A percentile compares a stretch with the other conserved stretches of the same genome.
These are phyloP conservation scores for Tapirus terrestris DNA, from an alignment of 2,113 vertebrate genomes.

Conservation along the genomic window DNA sequence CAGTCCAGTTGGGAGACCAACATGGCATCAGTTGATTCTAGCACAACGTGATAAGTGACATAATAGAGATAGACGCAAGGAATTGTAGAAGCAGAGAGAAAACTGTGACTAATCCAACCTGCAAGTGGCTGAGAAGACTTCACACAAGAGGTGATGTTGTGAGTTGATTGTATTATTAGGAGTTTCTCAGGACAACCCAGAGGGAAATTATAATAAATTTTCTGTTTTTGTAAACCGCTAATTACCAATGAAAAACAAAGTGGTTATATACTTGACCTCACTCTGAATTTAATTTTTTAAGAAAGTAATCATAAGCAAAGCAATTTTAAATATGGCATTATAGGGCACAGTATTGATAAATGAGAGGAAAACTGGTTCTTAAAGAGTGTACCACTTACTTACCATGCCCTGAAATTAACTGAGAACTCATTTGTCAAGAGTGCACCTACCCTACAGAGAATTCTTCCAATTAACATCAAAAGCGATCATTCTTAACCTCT, in stretches of 20 bases:
- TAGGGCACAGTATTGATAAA: slow-evolving; percentile 62
- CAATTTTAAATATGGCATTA: slow-evolving; percentile 50
- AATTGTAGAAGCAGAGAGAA: background rate
- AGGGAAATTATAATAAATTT: background rate
- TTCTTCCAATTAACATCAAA: slow-evolving; percentile 79
- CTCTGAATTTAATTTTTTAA: slow-evolving; percentile 64
- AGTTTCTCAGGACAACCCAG: background rate
- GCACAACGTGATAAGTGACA: rapidly evolving
- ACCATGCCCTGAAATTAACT: slow-evolving; percentile 70
- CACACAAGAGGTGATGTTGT: background rate
- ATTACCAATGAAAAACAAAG: slow-evolving; percentile 31
- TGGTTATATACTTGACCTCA: background rate
- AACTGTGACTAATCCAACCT: no score
- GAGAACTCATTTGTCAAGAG: slow-evolving; percentile 76
- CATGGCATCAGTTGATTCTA: rapidly evolving
- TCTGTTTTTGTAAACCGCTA: background rate
- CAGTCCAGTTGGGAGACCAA: background rate
- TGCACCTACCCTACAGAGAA: slow-evolving; percentile 64
- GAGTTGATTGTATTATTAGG: background rate
- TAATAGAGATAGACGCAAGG: background rate
- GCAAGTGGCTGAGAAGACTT: background rate
- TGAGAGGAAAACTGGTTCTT: slow-evolving; percentile 66
- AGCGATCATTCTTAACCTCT: slow-evolving; percentile 72
- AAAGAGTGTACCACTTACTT: slow-evolving; percentile 57
- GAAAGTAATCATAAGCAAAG: slow-evolving; percentile 58